Conservation (phyloP, 2,113 vertebrate genomes). For the Pristiophorus japonicus region DNA sequence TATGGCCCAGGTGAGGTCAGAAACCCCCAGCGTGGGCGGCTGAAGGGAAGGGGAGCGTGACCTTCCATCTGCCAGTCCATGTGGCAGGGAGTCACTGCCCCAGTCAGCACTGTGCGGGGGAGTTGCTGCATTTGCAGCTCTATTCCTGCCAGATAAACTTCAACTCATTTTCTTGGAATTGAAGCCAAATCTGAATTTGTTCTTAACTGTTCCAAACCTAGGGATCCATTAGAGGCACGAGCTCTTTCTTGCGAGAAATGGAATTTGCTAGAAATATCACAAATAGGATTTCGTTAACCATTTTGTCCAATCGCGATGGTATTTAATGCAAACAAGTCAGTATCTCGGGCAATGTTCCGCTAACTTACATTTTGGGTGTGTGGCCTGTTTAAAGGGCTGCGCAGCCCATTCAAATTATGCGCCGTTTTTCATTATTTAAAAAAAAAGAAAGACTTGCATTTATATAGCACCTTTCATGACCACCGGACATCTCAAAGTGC, state of each 20-base stretch:
- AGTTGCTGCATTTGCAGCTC: neutral
- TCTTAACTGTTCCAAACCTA: neutral
- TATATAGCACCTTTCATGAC: no score
- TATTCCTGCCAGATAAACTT: neutral
- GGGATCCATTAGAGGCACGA: neutral
- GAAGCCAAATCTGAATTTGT: neutral
- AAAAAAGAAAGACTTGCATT: no score
- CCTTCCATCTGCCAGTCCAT: neutral
- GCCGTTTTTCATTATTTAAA: no score
- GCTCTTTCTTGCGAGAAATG: neutral
- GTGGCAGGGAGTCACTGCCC: no score
- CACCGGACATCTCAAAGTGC: no score
- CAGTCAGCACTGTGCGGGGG: neutral
- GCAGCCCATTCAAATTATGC: no score
- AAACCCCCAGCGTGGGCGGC: neutral
- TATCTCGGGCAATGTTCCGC: no score
- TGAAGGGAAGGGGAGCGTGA: neutral
- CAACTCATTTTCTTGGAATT: neutral
- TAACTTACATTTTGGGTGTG: no score
- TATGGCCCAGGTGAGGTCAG: neutral
- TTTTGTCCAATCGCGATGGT: neutral
- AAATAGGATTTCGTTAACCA: neutral
- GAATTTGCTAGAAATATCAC: neutral
- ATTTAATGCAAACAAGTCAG: neutral
- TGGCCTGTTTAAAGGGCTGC: no score